Conservation (phyloP, 1,140 invertebrate genomes). For the Yoshiicerus persimilis region DNA sequence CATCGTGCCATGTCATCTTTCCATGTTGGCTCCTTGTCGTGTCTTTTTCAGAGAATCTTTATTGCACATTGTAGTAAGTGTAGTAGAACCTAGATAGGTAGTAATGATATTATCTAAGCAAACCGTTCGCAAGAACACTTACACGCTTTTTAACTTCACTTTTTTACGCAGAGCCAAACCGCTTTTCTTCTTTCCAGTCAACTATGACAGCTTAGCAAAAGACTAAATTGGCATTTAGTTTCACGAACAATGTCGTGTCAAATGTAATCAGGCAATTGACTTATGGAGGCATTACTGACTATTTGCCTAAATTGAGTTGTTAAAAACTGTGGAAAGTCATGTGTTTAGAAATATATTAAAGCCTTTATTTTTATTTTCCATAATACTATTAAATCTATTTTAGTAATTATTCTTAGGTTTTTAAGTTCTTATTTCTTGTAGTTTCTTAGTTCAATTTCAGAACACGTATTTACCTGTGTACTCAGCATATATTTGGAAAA, state of each 20-base stretch:
- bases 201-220: background rate
- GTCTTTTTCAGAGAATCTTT: background rate
- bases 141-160: background rate
- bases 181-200: background rate
- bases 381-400: no score
- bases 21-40: background rate
- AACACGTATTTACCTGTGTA: no score
- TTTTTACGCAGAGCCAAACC: background rate
- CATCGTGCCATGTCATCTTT: background rate
- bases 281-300: background rate
- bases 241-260: background rate
- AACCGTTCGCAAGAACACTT: background rate
- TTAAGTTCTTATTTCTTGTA: no score
- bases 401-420: no score
- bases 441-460: no score
- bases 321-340: no score
- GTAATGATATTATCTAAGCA: conserved; percentile 3
- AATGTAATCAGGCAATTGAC: background rate
- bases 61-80: background rate
- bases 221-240: background rate
- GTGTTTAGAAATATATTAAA: no score
- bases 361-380: no score
- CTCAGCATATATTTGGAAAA: no score
- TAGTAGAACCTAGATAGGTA: background rate
- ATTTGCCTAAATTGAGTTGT: background rate